Percentiles rank a stretch among this genome's conserved stretches.
These are phyloP conservation scores for Platypus cylindrus DNA, from an alignment of 2,888 invertebrate genomes.

Conservation along the genomic window DNA sequence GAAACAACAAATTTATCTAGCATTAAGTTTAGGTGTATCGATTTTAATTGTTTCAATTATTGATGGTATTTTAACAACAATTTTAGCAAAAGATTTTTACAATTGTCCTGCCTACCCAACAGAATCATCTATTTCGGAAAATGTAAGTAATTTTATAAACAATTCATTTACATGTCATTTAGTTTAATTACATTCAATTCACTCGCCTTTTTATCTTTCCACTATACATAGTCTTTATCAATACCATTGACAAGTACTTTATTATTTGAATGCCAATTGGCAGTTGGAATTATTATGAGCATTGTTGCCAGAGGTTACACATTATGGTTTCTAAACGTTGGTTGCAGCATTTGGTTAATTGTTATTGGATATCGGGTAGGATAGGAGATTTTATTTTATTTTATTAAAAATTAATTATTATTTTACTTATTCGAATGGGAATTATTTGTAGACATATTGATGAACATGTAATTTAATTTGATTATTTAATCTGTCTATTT, in stretches of 20 bases:
- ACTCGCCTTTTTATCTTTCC: too few species aligned
- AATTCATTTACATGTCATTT: too few species aligned
- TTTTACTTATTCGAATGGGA: too few species aligned
- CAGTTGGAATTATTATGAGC: constrained; percentile 24
- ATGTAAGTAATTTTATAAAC: neutral
- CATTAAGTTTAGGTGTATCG: constrained; percentile 14
- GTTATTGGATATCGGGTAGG: constrained; percentile 14
- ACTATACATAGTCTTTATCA: neutral
- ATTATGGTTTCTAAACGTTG: constrained; percentile 34
- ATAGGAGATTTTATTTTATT: too few species aligned
- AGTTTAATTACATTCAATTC: too few species aligned
- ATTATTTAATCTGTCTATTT: too few species aligned
- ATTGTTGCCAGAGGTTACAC: constrained; percentile 35
- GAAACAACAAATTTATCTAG: constrained; percentile 9
- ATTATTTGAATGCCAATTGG: constrained; percentile 16
- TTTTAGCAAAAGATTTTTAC: constrained; percentile 17
- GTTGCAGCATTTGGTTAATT: constrained; percentile 20
- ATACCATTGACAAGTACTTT: too few species aligned
- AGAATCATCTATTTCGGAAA: neutral
- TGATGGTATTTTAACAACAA: constrained; percentile 17
- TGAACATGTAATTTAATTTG: too few species aligned
- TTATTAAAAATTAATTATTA: too few species aligned
- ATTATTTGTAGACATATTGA: too few species aligned
- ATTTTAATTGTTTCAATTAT: constrained; percentile 16
- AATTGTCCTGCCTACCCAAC: constrained; percentile 8